A percentile compares a stretch with the other conserved stretches of the same genome.
phyloP scores from a whole-genome alignment of 1,140 invertebrate species.

The Caenorhabditis tropicalis region DNA sequence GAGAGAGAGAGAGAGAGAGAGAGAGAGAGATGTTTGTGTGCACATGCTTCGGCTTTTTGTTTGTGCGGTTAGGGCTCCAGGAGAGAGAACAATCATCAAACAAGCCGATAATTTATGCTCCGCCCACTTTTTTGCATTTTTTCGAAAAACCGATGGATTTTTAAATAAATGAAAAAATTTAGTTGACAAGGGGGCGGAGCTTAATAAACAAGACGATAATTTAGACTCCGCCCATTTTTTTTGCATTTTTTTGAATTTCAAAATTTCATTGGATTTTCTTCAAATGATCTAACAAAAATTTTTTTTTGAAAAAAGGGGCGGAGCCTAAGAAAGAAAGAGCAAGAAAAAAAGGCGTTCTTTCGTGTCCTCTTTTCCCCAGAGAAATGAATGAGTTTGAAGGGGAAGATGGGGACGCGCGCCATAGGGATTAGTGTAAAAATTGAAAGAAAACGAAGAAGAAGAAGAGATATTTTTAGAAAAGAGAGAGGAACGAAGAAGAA shows the following conservation, averaged over 20 bases:
- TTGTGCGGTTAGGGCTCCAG: neutral
- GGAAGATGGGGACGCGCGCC: neutral
- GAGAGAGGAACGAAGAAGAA: neutral
- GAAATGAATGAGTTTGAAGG: neutral
- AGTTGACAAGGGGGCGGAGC: neutral
- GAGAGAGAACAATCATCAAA: constrained; percentile 2
- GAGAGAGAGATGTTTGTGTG: neutral
- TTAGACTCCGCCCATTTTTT: too few relatives aligned
- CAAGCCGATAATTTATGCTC: too few relatives aligned
- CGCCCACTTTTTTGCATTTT: too few relatives aligned
- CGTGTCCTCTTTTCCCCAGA: neutral
- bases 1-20: neutral
- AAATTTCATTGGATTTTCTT: too few relatives aligned
- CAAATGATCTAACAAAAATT: too few relatives aligned
- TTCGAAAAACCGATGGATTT: neutral
- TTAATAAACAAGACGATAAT: too few relatives aligned
- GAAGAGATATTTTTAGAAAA: constrained; percentile 31
- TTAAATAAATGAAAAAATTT: neutral
- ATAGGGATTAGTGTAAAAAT: constrained; percentile 26
- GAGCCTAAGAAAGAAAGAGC: neutral
- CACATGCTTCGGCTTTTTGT: neutral
- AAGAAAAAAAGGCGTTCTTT: neutral
- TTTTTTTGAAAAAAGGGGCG: too few relatives aligned
- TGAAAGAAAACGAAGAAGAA: neutral
- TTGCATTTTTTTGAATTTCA: too few relatives aligned